Percentiles rank a stretch among this genome's conserved stretches.
Evolutionary conservation across 2,888 invertebrate species (phyloP).

Genomic region (Torymus tubicola): DNA sequence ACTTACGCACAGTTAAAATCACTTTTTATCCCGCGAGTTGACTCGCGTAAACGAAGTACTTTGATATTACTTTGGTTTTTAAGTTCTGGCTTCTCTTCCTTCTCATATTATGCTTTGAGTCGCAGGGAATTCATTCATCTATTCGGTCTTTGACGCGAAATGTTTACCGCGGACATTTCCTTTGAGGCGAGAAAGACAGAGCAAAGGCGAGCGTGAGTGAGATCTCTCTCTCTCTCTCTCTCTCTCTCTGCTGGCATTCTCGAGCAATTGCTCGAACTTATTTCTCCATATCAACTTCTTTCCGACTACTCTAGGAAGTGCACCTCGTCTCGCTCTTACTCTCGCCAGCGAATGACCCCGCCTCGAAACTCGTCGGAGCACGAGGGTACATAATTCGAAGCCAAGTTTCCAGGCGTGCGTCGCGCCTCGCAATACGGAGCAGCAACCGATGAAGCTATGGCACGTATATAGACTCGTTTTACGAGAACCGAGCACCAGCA

Average conservation of each 20-base stretch:
- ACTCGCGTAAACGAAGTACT: slow-evolving; percentile 39
- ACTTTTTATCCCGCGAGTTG: not conserved
- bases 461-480: slow-evolving; percentile 1
- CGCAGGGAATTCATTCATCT: slow-evolving; percentile 25
- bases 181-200: slow-evolving; percentile 13
- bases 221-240: not conserved
- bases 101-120: slow-evolving; percentile 24
- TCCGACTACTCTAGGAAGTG: slow-evolving; percentile 24
- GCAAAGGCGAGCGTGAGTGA: slow-evolving; percentile 7
- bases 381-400: slow-evolving; percentile 44
- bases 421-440: slow-evolving; percentile 20
- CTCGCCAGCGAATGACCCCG: slow-evolving; percentile 51
- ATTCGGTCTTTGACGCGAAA: slow-evolving; percentile 41
- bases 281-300: slow-evolving; percentile 39
- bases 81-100: not conserved
- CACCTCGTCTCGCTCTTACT: not conserved
- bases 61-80: slow-evolving; percentile 38
- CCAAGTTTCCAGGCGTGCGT: slow-evolving; percentile 35
- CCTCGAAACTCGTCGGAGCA: slow-evolving; percentile 48
- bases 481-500: not conserved
- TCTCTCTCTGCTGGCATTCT: not conserved
- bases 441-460: not conserved
- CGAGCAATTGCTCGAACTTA: slow-evolving; percentile 6
- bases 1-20: too few species aligned
- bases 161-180: slow-evolving; percentile 25